These are phyloP conservation scores for Clarias platycephalus DNA, from an alignment of 2,797 vertebrate genomes.

Conservation along the genomic window DNA sequence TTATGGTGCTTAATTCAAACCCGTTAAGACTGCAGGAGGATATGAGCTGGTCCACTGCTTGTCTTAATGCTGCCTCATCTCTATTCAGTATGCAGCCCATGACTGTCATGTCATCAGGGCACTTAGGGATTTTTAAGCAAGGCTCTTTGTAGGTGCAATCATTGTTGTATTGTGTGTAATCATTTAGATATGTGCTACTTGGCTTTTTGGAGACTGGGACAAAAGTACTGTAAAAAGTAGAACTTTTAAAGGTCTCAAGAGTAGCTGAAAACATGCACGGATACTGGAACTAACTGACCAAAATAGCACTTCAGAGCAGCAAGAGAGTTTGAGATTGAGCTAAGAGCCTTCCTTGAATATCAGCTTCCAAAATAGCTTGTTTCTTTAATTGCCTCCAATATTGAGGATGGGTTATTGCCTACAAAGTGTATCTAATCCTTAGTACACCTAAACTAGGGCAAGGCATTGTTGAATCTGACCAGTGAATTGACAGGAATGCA, in stretches of 20 bases:
- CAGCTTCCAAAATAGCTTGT: too few relatives aligned
- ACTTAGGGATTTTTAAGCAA: too few relatives aligned
- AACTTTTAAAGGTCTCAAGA: not conserved
- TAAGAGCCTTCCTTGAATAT: not conserved
- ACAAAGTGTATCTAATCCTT: not conserved
- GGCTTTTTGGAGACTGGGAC: not conserved
- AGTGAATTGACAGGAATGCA: not conserved
- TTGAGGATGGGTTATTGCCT: too few relatives aligned
- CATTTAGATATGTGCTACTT: not conserved
- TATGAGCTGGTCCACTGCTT: too few relatives aligned
- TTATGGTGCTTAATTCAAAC: too few relatives aligned
- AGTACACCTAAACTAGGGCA: not conserved
- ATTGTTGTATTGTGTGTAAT: not conserved
- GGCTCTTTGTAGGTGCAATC: not conserved
- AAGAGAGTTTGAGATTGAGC: not conserved
- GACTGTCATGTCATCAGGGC: too few relatives aligned
- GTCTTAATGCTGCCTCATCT: too few relatives aligned
- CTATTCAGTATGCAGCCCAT: too few relatives aligned
- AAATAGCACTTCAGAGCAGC: not conserved
- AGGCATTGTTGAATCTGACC: not conserved
- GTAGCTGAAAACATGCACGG: not conserved
- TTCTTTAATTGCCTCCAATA: not conserved
- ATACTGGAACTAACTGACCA: not conserved
- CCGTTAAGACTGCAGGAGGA: too few relatives aligned
- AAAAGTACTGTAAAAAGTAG: not conserved